A percentile compares a stretch with the other conserved stretches of the same genome.
Evolutionary conservation across 2,797 vertebrate species (phyloP).

Genomic region (Ctenopoma multispine): DNA sequence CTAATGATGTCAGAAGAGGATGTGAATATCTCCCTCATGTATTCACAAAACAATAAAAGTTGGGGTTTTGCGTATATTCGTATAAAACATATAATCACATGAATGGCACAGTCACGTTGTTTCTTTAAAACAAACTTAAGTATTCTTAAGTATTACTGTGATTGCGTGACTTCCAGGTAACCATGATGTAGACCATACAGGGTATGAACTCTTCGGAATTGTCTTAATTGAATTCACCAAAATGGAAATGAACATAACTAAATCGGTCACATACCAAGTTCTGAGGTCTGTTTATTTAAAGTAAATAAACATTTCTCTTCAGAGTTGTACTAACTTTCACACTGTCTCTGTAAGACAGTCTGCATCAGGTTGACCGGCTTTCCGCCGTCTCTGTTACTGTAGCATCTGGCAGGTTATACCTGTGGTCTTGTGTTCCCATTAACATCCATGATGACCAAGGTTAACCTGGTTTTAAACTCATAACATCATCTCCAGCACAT

Average conservation of each 20-base stretch:
- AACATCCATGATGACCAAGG: slow-evolving; percentile 38
- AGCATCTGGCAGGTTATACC: slow-evolving; percentile 61
- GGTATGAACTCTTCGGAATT: neutral
- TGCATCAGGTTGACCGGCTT: slow-evolving; percentile 19
- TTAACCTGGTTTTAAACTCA: slow-evolving; percentile 56
- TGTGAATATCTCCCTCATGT: slow-evolving; percentile 45
- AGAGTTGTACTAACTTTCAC: neutral
- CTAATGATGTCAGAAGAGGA: slow-evolving; percentile 73
- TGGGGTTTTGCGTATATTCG: too few relatives aligned
- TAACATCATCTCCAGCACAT: slow-evolving; percentile 35
- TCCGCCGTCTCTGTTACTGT: slow-evolving; percentile 52
- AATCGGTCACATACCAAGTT: neutral
- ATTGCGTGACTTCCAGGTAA: slow-evolving; percentile 13
- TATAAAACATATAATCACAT: neutral
- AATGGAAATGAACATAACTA: neutral
- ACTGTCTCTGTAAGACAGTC: neutral
- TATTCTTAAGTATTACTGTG: neutral
- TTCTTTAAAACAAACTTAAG: slow-evolving; percentile 7
- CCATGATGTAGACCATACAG: too few relatives aligned
- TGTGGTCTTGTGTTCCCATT: slow-evolving; percentile 60
- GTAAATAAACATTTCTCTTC: neutral
- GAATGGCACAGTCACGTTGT: neutral
- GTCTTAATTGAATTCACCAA: slow-evolving; percentile 2
- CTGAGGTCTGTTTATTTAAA: neutral
- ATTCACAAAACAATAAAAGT: slow-evolving; percentile 8